Base-by-base conservation (phyloP, 1,140 invertebrate species). In the Thaumatotibia leucotreta region DNA sequence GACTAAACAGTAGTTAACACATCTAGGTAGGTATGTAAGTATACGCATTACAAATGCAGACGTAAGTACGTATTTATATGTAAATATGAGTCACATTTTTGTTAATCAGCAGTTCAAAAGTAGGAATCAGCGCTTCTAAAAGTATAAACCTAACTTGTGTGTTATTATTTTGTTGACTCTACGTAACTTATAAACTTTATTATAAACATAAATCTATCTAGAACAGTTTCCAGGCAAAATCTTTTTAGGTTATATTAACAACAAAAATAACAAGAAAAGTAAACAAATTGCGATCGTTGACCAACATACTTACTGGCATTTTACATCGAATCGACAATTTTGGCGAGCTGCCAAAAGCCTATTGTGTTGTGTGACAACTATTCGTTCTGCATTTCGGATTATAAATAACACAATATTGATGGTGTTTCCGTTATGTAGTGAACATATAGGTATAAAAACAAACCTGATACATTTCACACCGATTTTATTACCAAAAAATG, bases 251-350 rank as follows among this genome's bases (percentile, higher is more conserved):
- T 24, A 52, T 52, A 52, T 24, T 52, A 31, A 66, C 65, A 61
- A 24, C 52, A 66, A 61, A 63, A 66, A 66, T 27, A 67, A 83
- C 76, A 87, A 52, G 32, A 69, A 80, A 77, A 76, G 86, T 80
- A 84, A 86, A 88, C 79, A 84, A 82, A 83, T 83, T 79, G 77
- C 80, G 77, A 84, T 74, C 82, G 83, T 79, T 83, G 84, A 86
- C 81, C 82, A 86, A 85, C 82, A 87, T 86, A 83, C 78, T 77
- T 68, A 71, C 66, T 58, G 65, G 73, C 72, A 75, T 85, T 89
- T 83, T 80, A 86, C 82, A 79, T 82, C 78, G 80, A 72, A 76
- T 74, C 72, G 80, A 83, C 77, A 64, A 83, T 86, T n/a, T 88
- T 88, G 87, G 85, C 79, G 75, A 45, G 20, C 32, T 33, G 54